Percentiles rank a stretch among this genome's conserved stretches.
Evolutionary conservation across 2,113 vertebrate species (phyloP).

Genomic region (Misgurnus anguillicaudatus): DNA sequence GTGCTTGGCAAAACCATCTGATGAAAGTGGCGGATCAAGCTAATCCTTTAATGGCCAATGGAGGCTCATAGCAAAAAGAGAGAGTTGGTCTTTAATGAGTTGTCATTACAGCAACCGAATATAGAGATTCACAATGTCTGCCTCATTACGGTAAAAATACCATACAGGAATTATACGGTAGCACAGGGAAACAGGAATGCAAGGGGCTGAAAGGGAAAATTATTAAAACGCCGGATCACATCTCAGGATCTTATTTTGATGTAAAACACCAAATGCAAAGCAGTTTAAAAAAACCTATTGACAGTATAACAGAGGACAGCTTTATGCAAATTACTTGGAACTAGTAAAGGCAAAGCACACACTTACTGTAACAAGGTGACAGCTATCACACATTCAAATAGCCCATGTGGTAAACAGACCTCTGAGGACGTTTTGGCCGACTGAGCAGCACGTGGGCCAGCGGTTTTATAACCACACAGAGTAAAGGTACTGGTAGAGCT

Average conservation of each 20-base stretch:
- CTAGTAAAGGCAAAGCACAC: slow-evolving; percentile 15
- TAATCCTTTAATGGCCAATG: slow-evolving; percentile 33
- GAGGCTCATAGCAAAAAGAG: background rate
- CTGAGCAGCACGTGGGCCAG: slow-evolving; percentile 4
- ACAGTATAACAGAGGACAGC: background rate
- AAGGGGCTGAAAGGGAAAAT: background rate
- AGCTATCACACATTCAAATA: slow-evolving; percentile 25
- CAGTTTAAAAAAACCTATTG: background rate
- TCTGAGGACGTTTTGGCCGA: slow-evolving; percentile 13
- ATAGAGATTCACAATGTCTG: background rate
- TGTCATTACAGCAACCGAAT: background rate
- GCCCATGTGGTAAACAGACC: slow-evolving; percentile 1
- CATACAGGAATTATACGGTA: background rate
- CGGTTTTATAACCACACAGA: slow-evolving; percentile 1
- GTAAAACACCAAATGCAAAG: slow-evolving; percentile 9
- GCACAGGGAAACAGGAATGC: background rate
- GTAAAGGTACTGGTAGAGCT: background rate
- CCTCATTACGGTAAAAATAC: background rate
- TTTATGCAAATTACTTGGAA: slow-evolving; percentile 9
- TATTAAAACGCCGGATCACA: background rate
- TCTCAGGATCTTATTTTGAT: background rate
- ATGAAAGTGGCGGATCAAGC: slow-evolving; percentile 23
- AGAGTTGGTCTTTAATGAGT: no score
- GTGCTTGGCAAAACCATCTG: slow-evolving; percentile 32
- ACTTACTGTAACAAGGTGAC: background rate